phyloP scores from a whole-genome alignment of 2,888 invertebrate genomes.

The Ceriagrion tenellum region DNA sequence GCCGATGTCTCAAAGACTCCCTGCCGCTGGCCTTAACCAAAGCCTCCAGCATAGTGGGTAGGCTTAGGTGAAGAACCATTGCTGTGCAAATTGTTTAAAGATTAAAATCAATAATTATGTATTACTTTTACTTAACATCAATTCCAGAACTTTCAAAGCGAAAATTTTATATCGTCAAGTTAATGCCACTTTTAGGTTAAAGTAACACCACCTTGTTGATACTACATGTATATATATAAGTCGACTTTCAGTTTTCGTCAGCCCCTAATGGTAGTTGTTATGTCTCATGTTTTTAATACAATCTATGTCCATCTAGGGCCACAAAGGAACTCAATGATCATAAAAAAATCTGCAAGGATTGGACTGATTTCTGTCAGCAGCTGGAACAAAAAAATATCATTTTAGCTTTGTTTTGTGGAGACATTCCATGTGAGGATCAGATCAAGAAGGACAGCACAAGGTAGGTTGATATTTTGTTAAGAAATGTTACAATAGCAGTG shows the following conservation, averaged over 20 bases:
- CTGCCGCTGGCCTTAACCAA: no score
- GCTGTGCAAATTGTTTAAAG: no score
- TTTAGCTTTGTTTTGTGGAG: conserved; percentile 96
- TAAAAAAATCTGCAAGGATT: conserved; percentile 85
- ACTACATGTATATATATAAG: neutral
- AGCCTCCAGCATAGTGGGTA: no score
- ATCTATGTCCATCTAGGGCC: conserved; percentile 81
- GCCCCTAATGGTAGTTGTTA: neutral
- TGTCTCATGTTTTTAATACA: no score
- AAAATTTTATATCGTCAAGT: no score
- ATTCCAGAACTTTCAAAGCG: no score
- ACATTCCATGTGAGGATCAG: conserved; percentile 92
- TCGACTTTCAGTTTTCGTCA: no score
- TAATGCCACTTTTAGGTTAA: neutral
- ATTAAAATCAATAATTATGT: no score
- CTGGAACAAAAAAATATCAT: conserved; percentile 95
- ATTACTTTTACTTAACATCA: no score
- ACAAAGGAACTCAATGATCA: conserved; percentile 87
- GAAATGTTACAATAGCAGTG: no score
- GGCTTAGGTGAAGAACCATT: no score
- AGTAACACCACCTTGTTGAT: neutral
- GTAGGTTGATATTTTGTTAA: conserved; percentile 77
- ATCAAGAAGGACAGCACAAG: conserved; percentile 97
- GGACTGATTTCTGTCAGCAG: conserved; percentile 89
- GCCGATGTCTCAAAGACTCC: no score